phyloP scores from a whole-genome alignment of 2,113 vertebrate species.

The Danionella cerebrum region DNA sequence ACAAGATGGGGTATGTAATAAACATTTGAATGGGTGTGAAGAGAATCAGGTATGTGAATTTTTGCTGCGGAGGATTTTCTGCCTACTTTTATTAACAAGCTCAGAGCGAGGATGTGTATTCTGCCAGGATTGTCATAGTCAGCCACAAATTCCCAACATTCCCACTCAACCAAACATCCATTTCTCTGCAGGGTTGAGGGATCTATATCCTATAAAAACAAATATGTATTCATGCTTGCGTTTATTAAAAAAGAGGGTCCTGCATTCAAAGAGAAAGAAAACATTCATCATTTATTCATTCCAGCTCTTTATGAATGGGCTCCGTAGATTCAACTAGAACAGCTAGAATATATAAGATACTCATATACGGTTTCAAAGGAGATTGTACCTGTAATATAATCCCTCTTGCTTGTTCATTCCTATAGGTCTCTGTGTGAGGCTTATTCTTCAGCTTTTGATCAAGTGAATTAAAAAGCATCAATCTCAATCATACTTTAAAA shows the following conservation, averaged over 20 bases:
- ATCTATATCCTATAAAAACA: background rate
- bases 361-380: too few relatives aligned
- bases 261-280: background rate
- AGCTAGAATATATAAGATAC: too few relatives aligned
- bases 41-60: background rate
- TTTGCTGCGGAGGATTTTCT: background rate
- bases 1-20: too few relatives aligned
- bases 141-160: background rate
- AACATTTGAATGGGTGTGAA: too few relatives aligned
- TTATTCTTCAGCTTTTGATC: background rate
- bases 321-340: too few relatives aligned
- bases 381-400: too few relatives aligned
- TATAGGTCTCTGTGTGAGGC: too few relatives aligned
- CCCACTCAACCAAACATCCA: background rate
- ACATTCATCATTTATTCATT: background rate
- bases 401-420: too few relatives aligned
- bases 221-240: background rate
- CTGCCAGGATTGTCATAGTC: background rate
- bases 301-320: background rate
- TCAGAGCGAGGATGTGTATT: background rate
- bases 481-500: too few relatives aligned
- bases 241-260: background rate
- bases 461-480: too few relatives aligned
- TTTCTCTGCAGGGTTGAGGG: too few relatives aligned
- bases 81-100: background rate